phyloP scores from a whole-genome alignment of 2,113 vertebrate species.

The Oryzias javanicus region DNA sequence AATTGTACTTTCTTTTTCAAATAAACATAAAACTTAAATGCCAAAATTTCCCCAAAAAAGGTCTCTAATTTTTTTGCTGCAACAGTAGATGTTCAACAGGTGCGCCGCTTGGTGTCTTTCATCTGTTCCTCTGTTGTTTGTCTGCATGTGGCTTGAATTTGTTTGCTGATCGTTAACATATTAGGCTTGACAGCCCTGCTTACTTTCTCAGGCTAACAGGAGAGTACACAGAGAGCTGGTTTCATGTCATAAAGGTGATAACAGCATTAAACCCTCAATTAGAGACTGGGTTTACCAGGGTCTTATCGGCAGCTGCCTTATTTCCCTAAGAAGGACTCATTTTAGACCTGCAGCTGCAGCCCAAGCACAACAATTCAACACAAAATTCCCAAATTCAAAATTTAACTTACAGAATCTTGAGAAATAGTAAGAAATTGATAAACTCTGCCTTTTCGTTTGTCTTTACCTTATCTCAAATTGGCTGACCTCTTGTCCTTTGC shows the following conservation, averaged over 20 bases:
- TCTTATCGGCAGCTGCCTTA: conserved; percentile 23
- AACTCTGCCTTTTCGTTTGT: conserved; percentile 19
- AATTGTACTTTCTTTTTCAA: no score
- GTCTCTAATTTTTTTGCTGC: no score
- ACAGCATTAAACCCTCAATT: neutral
- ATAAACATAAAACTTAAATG: no score
- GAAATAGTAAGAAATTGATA: conserved; percentile 17
- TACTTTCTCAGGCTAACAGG: conserved; percentile 41
- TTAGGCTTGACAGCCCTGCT: conserved; percentile 29
- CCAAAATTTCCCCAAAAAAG: no score
- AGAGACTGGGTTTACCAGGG: conserved; percentile 17
- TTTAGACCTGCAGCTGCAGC: conserved; percentile 19
- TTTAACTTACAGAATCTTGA: neutral
- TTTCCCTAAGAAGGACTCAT: conserved; percentile 15
- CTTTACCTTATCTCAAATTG: conserved; percentile 22
- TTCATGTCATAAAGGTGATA: conserved; percentile 43
- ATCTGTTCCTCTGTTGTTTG: conserved; percentile 9
- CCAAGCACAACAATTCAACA: neutral
- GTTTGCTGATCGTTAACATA: conserved; percentile 15
- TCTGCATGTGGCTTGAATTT: conserved; percentile 16
- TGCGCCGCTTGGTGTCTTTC: conserved; percentile 5
- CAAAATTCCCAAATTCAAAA: conserved; percentile 7
- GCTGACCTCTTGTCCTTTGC: conserved; percentile 47
- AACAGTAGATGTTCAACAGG: neutral
- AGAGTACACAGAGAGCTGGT: conserved; percentile 49